Evolutionary conservation across 2,797 vertebrate genomes (phyloP), one percentile per base, ranked within the genome.

Genomic region (Leptatherina wallacei): DNA sequence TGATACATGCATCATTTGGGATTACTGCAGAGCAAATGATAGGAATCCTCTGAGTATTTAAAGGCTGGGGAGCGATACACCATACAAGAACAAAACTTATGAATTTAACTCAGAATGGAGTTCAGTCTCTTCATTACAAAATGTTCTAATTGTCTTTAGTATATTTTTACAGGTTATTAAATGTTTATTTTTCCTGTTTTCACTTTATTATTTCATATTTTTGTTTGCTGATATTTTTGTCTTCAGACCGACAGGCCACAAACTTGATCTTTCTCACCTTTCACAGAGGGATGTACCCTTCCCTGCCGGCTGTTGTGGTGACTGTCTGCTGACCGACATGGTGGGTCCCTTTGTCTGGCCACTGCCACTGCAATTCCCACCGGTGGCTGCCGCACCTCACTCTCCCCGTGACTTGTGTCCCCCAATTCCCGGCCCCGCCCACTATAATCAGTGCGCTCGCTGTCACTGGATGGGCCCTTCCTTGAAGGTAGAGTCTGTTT

Each of bases 341-440:
- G 87, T 0, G 96, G 95, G 73, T 98, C 97, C 88, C 97, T 96
- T 88, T 99, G 97, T 76, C 97, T 92, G 0, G 97, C 97, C 76
- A 98, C 95, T 0, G 97, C 97, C 78, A 98, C 97, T 0, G 98
- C 97, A 2, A 99, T 99, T 70, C 98, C 98, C 42, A 99, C 97
- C 0, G 98, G 98, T 0, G 97, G 98, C 90, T 99, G 97, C 24
- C 98, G 94, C 81, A 98, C 97, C 89, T 99, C 98, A 0, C 94
- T 94, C 51, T 98, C 97, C 0, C 95, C 92, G 0, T 96, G 93
- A 2, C 90, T 84, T 1, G 85, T 44, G 22, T 95, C 95, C n/a
- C 91, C 87, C 56, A 95, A 55, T 3, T 98, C 97, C 0, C 96
- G 94, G 20, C 95, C 93, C n/a, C 96, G 88, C 78, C 95, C 96